These are phyloP conservation scores for Sebastes vulpes DNA, from an alignment of 2,797 vertebrate species.

Conservation along the genomic window DNA sequence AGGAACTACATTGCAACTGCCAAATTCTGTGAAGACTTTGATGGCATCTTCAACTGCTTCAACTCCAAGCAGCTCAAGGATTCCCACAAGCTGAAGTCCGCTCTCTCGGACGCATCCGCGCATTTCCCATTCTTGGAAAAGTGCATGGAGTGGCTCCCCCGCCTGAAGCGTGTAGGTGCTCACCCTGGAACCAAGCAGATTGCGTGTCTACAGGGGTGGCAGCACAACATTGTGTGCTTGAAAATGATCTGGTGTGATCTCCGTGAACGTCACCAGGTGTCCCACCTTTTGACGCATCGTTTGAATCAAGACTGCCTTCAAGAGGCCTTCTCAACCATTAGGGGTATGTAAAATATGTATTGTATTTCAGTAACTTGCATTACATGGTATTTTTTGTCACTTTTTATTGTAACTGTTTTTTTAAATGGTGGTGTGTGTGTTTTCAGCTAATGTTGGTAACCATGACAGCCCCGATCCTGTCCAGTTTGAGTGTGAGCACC, in stretches of 20 bases:
- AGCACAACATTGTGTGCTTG: neutral
- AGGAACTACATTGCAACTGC: slow-evolving; percentile 12
- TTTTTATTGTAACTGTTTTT: neutral
- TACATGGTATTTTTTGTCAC: neutral
- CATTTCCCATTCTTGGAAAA: neutral
- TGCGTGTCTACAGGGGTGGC: neutral
- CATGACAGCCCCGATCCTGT: slow-evolving; percentile 1
- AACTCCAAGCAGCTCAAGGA: slow-evolving; percentile 14
- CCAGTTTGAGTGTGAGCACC: slow-evolving; percentile 16
- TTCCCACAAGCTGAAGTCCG: slow-evolving; percentile 11
- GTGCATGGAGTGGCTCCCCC: slow-evolving; percentile 14
- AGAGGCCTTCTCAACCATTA: neutral
- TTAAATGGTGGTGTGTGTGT: neutral
- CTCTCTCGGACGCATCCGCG: neutral
- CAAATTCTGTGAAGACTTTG: slow-evolving; percentile 17
- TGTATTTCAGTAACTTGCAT: neutral
- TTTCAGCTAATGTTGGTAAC: neutral
- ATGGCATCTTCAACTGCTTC: slow-evolving; percentile 21
- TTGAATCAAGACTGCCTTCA: slow-evolving; percentile 4
- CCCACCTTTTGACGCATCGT: slow-evolving; percentile 2
- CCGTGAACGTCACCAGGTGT: neutral
- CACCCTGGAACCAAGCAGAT: neutral
- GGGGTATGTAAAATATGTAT: neutral
- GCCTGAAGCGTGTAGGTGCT: slow-evolving; percentile 3
- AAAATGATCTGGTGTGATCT: neutral